These are phyloP conservation scores for Nothoprocta pentlandii DNA, from an alignment of 2,113 vertebrate genomes.

Conservation along the genomic window DNA sequence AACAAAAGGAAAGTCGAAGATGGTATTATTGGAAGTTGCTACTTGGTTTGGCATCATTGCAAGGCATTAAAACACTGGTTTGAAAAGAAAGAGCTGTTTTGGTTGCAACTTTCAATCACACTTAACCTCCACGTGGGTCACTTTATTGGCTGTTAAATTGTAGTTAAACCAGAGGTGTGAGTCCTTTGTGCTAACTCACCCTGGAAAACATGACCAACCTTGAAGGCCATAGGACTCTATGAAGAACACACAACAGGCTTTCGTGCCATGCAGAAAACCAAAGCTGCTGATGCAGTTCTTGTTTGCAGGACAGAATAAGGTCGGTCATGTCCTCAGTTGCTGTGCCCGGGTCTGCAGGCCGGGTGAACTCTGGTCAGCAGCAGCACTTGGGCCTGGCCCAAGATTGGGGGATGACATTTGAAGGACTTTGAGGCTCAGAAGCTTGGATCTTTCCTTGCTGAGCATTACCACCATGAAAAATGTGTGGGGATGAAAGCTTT, in stretches of 20 bases:
- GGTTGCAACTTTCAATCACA: background rate
- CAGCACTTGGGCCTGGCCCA: fast-evolving
- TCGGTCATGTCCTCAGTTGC: background rate
- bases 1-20: slow-evolving; percentile 19
- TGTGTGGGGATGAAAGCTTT: background rate
- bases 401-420: background rate
- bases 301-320: background rate
- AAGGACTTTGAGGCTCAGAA: background rate
- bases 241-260: background rate
- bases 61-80: slow-evolving; percentile 21
- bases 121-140: background rate
- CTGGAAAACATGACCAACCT: background rate
- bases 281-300: background rate
- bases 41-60: background rate
- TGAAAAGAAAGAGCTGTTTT: slow-evolving; percentile 47
- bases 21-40: background rate
- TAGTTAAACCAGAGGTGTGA: background rate
- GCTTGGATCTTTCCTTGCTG: background rate
- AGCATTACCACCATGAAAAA: background rate
- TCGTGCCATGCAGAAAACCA: background rate
- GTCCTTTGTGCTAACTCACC: background rate
- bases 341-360: background rate
- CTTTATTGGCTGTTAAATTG: slow-evolving; percentile 37
- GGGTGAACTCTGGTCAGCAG: background rate
- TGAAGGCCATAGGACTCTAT: background rate